Evolutionary conservation across 2,113 vertebrate genomes (phyloP).

Genomic region (Salvelinus fontinalis): DNA sequence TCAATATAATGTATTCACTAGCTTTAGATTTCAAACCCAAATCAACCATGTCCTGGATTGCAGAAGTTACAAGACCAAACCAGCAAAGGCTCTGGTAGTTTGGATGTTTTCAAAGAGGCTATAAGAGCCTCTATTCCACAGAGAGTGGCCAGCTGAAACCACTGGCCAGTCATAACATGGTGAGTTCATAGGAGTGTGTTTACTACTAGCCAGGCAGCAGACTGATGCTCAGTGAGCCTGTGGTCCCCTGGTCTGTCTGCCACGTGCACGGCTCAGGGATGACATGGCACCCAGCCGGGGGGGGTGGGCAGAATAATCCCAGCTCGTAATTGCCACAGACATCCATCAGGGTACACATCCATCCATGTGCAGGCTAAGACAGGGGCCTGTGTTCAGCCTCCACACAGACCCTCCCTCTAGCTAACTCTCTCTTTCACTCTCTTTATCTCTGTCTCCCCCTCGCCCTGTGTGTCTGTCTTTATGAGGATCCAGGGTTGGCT

Average conservation of each 20-base stretch:
- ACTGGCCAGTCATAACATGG: constrained; percentile 21
- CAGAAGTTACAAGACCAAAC: neutral
- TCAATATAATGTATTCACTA: constrained; percentile 10
- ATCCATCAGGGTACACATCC: constrained; percentile 41
- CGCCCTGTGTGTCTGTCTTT: neutral
- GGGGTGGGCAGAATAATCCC: constrained; percentile 32
- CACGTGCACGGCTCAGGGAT: neutral
- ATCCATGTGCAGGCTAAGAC: constrained; percentile 29
- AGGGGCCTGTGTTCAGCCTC: constrained; percentile 12
- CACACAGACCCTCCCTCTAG: neutral
- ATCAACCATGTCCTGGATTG: constrained; percentile 1
- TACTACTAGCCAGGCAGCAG: constrained; percentile 7
- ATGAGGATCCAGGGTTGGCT: neutral
- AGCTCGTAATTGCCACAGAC: constrained; percentile 35
- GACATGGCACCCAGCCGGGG: constrained; percentile 36
- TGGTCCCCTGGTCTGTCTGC: constrained; percentile 9
- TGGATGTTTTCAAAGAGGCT: constrained; percentile 21
- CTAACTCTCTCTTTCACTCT: constrained; percentile 5
- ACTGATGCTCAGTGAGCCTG: constrained; percentile 5
- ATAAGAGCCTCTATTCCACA: constrained; percentile 5
- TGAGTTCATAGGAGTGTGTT: constrained; percentile 14
- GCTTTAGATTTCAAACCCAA: constrained; percentile 22
- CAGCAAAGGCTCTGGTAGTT: constrained; percentile 11
- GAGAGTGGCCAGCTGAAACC: constrained; percentile 12
- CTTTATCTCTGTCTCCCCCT: neutral